Percentiles rank a stretch among this genome's conserved stretches.
These are phyloP conservation scores for Lamellibrachia satsuma DNA, from an alignment of 2,888 invertebrate species.

Conservation along the genomic window DNA sequence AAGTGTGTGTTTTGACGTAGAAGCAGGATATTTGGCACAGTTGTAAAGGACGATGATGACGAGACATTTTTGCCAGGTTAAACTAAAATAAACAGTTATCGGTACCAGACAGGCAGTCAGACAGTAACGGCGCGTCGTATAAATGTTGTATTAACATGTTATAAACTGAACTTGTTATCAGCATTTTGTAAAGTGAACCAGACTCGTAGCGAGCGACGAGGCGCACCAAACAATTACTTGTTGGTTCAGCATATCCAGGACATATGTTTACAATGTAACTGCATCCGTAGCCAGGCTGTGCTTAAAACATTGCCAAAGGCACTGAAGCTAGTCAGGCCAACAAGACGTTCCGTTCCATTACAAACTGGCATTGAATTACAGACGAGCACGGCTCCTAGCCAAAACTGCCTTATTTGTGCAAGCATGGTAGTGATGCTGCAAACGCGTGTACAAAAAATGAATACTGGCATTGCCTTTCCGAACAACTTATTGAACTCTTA, in stretches of 20 bases:
- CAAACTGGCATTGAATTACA: neutral
- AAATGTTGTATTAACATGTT: neutral
- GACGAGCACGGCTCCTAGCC: neutral
- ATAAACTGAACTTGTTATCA: neutral
- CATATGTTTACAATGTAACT: neutral
- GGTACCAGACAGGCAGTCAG: neutral
- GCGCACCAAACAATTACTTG: neutral
- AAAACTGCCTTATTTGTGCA: slow-evolving; percentile 13
- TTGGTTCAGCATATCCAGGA: neutral
- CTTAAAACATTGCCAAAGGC: neutral
- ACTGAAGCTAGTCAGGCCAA: slow-evolving; percentile 1
- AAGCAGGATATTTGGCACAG: too few relatives aligned
- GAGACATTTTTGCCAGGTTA: neutral
- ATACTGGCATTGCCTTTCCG: too few relatives aligned
- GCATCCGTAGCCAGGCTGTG: neutral
- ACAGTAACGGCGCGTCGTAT: neutral
- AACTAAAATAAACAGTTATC: neutral
- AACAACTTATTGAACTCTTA: neutral
- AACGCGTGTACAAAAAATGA: neutral
- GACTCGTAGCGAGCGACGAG: neutral
- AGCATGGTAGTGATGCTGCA: neutral
- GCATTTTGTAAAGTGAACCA: neutral
- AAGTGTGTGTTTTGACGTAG: too few relatives aligned
- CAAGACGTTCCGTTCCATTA: neutral
- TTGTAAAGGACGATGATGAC: neutral